Base-by-base conservation (phyloP, 2,797 vertebrate genomes). In the Dicrostonyx torquatus region DNA sequence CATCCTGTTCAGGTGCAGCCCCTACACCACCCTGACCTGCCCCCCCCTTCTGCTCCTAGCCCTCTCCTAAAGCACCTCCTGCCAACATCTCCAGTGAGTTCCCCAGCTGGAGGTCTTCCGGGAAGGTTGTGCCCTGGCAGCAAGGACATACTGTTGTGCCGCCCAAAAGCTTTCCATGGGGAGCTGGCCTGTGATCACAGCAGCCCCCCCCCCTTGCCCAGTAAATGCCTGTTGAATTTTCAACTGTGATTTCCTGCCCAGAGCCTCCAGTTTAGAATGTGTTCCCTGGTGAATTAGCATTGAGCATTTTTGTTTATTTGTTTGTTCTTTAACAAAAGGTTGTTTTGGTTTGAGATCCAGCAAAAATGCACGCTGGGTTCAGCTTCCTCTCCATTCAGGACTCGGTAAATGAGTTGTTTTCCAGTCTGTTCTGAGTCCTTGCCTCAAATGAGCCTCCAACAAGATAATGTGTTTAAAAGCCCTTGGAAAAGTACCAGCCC, bases 321-420 rank as follows among this genome's bases (percentile, higher is more conserved):
- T 97, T 96, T 96, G 93, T 95, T 96, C 94, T 95, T 95, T 95
- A 97, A 95, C 97, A 97, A 95, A 96, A 97, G 96, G 94, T 92
- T 97, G 95, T 95, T 97, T 97, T 88, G 93, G 95, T 96, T 94
- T 90, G 94, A 95, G 85, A 94, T 94, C 95, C 91, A 85, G 94
- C 96, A 96, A 95, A 96, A 93, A 92, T 82, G 93, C 50, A 93
- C 2, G 6, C 92, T 53, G 95, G 66, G 62, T 93, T 92, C 92
- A 48, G 94, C 90, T 88, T 95, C 93, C 90, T 93, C 90, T 91
- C 90, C 62, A 70, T 75, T 96, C 68, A 78, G 96, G 91, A 89
- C 76, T 92, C 90, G 22, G 91, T 83, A 90, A 95, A 93, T 97
- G 76, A 90, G 93, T 79, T 97, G 96, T 97, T 97, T 96, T 95